Conservation (phyloP, 2,113 vertebrate genomes). For the Melanostigma gelatinosum region DNA sequence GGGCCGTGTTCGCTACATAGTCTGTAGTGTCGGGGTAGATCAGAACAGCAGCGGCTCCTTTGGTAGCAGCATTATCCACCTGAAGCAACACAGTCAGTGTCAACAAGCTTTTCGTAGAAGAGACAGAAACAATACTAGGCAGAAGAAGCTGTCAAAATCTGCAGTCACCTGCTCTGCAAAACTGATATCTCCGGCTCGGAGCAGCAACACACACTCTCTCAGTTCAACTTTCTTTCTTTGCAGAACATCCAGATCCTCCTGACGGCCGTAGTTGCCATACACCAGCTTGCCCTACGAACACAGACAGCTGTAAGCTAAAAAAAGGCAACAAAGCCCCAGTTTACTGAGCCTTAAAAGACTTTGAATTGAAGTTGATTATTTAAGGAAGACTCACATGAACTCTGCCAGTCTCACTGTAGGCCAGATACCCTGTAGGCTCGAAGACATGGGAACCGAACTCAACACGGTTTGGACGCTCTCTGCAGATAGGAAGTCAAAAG, state of each 20-base stretch:
- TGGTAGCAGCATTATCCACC: constrained; percentile 87
- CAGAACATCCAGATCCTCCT: constrained; percentile 83
- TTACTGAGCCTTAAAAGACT: not conserved
- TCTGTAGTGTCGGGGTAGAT: constrained; percentile 84
- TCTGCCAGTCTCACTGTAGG: constrained; percentile 83
- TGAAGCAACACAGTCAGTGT: constrained; percentile 49
- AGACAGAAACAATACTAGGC: too few relatives aligned
- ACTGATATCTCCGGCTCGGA: constrained; percentile 87
- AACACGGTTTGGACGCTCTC: constrained; percentile 68
- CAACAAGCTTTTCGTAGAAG: not conserved
- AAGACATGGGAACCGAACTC: constrained; percentile 51
- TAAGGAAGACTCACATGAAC: constrained; percentile 27
- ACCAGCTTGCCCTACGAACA: constrained; percentile 87
- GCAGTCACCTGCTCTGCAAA: constrained; percentile 88
- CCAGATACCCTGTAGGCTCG: constrained; percentile 82
- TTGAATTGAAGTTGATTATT: not conserved
- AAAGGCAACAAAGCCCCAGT: not conserved
- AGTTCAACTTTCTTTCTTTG: constrained; percentile 46
- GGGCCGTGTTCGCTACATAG: not conserved
- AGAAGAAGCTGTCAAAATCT: accelerated
- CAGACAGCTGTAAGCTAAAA: not conserved
- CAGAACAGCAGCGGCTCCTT: constrained; percentile 85
- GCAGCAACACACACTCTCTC: constrained; percentile 82
- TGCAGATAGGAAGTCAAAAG: constrained; percentile 35
- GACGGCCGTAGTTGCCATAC: constrained; percentile 87